A percentile compares a stretch with the other conserved stretches of the same genome.
Conservation (phyloP, 2,888 invertebrate species). For the Biston stratarius region DNA sequence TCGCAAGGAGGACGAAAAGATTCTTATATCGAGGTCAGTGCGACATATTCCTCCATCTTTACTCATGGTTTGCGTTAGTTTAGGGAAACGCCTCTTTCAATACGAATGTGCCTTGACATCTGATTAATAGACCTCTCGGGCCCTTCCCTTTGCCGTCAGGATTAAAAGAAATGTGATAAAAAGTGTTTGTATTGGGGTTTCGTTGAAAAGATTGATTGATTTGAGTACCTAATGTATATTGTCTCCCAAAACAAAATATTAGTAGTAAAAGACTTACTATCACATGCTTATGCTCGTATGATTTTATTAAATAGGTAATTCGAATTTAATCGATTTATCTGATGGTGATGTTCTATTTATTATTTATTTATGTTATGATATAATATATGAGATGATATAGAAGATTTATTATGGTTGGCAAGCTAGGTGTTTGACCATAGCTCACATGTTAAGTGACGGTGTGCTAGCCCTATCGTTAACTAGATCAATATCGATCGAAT, state of each 20-base stretch:
- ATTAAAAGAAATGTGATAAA: conserved; percentile 56
- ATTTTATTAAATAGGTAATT: no score
- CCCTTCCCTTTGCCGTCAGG: conserved; percentile 49
- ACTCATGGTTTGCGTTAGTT: conserved; percentile 57
- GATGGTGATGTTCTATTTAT: no score
- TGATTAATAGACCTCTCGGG: conserved; percentile 66
- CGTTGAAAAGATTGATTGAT: conserved; percentile 21
- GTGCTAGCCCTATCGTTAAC: no score
- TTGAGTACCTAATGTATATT: background rate
- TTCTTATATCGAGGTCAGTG: conserved; percentile 54
- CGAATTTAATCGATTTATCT: no score
- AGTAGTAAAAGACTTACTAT: background rate
- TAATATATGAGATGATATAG: no score
- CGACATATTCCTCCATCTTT: conserved; percentile 61
- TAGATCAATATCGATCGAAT: no score
- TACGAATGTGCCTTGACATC: conserved; percentile 64
- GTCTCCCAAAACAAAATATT: background rate
- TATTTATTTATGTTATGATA: no score
- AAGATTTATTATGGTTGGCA: no score
- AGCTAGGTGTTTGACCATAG: no score
- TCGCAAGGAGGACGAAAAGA: conserved; percentile 32
- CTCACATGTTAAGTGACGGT: no score
- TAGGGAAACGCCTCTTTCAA: conserved; percentile 57
- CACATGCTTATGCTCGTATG: background rate
- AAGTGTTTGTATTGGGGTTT: conserved; percentile 45